Percentiles rank a stretch among this genome's conserved stretches.
Evolutionary conservation across 2,113 vertebrate genomes (phyloP).

Genomic region (Colinus virginianus): DNA sequence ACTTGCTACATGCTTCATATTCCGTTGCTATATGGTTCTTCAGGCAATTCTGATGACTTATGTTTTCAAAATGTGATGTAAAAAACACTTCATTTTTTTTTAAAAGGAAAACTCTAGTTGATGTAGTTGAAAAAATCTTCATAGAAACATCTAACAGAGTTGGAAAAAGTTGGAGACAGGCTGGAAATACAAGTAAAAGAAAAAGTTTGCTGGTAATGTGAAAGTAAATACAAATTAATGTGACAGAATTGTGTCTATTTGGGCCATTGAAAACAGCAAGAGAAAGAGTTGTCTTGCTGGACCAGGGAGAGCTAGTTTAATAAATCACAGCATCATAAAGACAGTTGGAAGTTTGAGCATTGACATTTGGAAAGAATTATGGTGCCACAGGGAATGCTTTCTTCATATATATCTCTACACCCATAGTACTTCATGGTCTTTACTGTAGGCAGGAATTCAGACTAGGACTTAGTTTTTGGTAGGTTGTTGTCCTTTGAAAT

Average conservation of each 20-base stretch:
- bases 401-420: rapidly evolving
- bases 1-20: background rate
- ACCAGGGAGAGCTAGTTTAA: background rate
- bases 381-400: background rate
- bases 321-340: background rate
- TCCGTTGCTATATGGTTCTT: background rate
- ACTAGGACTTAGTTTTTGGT: background rate
- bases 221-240: background rate
- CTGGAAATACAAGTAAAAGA: background rate
- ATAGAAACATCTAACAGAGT: background rate
- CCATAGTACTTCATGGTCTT: background rate
- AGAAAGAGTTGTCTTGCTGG: background rate
- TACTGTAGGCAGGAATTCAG: background rate
- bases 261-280: background rate
- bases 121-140: background rate
- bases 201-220: background rate
- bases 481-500: background rate
- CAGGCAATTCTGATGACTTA: background rate
- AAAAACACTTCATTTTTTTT: background rate
- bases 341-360: background rate
- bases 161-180: background rate
- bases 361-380: background rate
- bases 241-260: background rate
- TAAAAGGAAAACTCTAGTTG: background rate
- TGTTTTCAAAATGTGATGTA: background rate